Percentiles rank a stretch among this genome's conserved stretches.
phyloP scores from a whole-genome alignment of 1,140 invertebrate genomes.

The Acromyrmex heyeri region DNA sequence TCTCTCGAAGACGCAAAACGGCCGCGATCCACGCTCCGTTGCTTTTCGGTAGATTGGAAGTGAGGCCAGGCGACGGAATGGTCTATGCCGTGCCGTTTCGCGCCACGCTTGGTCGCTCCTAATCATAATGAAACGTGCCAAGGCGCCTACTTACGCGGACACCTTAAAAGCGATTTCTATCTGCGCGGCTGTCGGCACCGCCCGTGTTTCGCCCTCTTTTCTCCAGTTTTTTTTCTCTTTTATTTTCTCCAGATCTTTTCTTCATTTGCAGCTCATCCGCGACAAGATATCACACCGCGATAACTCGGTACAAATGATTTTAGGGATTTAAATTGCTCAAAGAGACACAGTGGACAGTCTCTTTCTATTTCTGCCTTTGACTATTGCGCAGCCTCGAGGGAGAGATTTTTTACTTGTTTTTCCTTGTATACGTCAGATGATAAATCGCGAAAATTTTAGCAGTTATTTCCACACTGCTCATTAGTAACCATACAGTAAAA shows the following conservation, averaged over 20 bases:
- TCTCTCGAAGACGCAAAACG: constrained; percentile 68
- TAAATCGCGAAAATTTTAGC: background rate
- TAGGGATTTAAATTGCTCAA: constrained; percentile 8
- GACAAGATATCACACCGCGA: constrained; percentile 64
- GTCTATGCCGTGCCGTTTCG: constrained; percentile 66
- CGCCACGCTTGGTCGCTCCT: constrained; percentile 84
- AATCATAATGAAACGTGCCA: constrained; percentile 86
- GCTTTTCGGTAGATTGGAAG: constrained; percentile 83
- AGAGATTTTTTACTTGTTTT: background rate
- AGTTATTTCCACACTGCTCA: background rate
- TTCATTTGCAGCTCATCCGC: background rate
- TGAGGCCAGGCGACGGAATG: constrained; percentile 74
- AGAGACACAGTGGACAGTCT: background rate
- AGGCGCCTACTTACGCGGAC: constrained; percentile 81
- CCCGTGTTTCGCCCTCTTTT: constrained; percentile 19
- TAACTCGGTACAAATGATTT: constrained; percentile 42
- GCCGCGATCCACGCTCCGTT: constrained; percentile 80
- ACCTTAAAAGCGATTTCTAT: constrained; percentile 84
- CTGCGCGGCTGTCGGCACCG: constrained; percentile 63
- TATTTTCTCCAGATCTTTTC: constrained; percentile 37
- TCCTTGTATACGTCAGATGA: background rate
- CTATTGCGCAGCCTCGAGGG: background rate
- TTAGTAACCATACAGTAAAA: background rate
- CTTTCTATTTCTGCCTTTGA: background rate
- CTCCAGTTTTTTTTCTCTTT: background rate